Evolutionary conservation across 2,797 vertebrate genomes (phyloP), one percentile per base, ranked within the genome.

Genomic region (Pangasius djambal): DNA sequence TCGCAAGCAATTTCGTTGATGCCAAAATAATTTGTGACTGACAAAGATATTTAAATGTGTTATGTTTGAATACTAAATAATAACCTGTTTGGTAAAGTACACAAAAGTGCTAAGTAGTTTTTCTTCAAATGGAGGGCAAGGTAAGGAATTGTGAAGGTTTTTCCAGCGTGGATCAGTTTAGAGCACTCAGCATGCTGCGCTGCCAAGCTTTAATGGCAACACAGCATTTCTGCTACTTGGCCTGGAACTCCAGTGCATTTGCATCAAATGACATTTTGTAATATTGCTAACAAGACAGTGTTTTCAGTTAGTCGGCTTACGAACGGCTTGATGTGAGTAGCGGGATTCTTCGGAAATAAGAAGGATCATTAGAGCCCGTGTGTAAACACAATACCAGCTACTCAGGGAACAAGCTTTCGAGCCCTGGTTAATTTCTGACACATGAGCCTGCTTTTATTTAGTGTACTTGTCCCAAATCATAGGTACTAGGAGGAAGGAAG

Each of bases 221-320:
- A 20, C 85, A 28, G 50, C 87, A 91, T 91, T 93, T 93, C 89
- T 91, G 77, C 89, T 87, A 72, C 90, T 69, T 82, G 92, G 93
- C 95, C 93, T 94, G 92, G 89, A 93, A 94, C 91, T 92, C 87
- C 89, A 69, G 88, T 93, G 88, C 88, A 95, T 96, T 96, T 95
- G 93, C 95, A 94, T 94, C 52, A 75, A 90, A 92, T 95, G 94
- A 94, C 94, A 96, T 96, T 96, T 95, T 92, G 89, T 91, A 93
- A 88, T 91, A 93, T 87, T 91, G 90, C 94, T 94, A 94, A 92
- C 89, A 88, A 92, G 88, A 52, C 82, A 88, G 88, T 92, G 93
- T 93, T 95, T 94, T 93, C 92, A 93, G 94, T 94, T 93, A 93
- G 92, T 95, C 88, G 34, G 65, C 48, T 91, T 90, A 88, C 88